Evolutionary conservation across 2,888 invertebrate species (phyloP).

Genomic region (Clusia tigrina): DNA sequence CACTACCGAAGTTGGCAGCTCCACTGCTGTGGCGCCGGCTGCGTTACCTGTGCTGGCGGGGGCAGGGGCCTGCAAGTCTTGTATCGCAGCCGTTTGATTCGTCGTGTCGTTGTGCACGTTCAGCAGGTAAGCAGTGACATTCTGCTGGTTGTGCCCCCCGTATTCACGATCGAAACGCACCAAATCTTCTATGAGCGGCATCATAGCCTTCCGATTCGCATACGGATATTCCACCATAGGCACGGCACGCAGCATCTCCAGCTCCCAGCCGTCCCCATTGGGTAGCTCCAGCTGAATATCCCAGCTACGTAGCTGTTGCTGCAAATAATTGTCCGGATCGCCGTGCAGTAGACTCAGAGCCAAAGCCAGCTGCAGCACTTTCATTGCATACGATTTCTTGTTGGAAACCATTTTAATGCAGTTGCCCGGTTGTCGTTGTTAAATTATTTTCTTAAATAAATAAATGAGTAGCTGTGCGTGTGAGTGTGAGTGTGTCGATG

Average conservation of each 20-base stretch:
- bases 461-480: conserved; percentile 16
- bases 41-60: conserved; percentile 22
- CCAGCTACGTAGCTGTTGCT: conserved; percentile 68
- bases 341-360: conserved; percentile 81
- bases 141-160: conserved; percentile 66
- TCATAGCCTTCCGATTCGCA: conserved; percentile 64
- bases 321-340: conserved; percentile 75
- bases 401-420: conserved; percentile 74
- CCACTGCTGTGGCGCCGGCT: conserved; percentile 26
- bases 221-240: conserved; percentile 61
- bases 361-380: conserved; percentile 81
- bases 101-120: conserved; percentile 65
- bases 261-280: conserved; percentile 63
- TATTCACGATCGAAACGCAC: conserved; percentile 73
- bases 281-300: conserved; percentile 58
- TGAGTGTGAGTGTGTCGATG: conserved; percentile 33
- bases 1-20: conserved; percentile 19
- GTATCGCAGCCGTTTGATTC: conserved; percentile 56
- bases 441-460: conserved; percentile 18
- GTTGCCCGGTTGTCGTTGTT: conserved; percentile 15
- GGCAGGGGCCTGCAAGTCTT: conserved; percentile 49
- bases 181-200: conserved; percentile 63
- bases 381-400: conserved; percentile 84
- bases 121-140: conserved; percentile 69
- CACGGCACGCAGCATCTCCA: conserved; percentile 62